These are phyloP conservation scores for human DNA, from an alignment of 2,113 vertebrate genomes.

Conservation along the genomic window GRCh38 chr2:145065001-145065500, in stretches of 20 bases:
- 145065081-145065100: neutral
- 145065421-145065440: slow-evolving; percentile 91
- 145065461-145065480: slow-evolving; percentile 93
- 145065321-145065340: slow-evolving; percentile 70
- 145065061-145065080: slow-evolving; percentile 1
- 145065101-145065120: slow-evolving; percentile 5
- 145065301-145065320: slow-evolving; percentile 67
- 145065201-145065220: slow-evolving; percentile 57
- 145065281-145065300: slow-evolving; percentile 34
- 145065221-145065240: slow-evolving; percentile 62
- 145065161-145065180: slow-evolving; percentile 30
- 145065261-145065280: slow-evolving; percentile 13
- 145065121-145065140: slow-evolving; percentile 3
- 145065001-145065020: neutral
- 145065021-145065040: slow-evolving; percentile 7
- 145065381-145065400: slow-evolving; percentile 85
- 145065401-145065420: slow-evolving; percentile 87
- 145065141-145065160: slow-evolving; percentile 31
- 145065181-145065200: slow-evolving; percentile 63
- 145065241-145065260: slow-evolving; percentile 64
- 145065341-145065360: slow-evolving; percentile 78
- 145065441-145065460: slow-evolving; percentile 94
- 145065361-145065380: slow-evolving; percentile 86
- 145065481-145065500: slow-evolving; percentile 91
- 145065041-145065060: neutral